Percentiles rank a stretch among this genome's conserved stretches.
These are phyloP conservation scores for Phorcus lineatus DNA, from an alignment of 2,888 invertebrate species.

Conservation along the genomic window DNA sequence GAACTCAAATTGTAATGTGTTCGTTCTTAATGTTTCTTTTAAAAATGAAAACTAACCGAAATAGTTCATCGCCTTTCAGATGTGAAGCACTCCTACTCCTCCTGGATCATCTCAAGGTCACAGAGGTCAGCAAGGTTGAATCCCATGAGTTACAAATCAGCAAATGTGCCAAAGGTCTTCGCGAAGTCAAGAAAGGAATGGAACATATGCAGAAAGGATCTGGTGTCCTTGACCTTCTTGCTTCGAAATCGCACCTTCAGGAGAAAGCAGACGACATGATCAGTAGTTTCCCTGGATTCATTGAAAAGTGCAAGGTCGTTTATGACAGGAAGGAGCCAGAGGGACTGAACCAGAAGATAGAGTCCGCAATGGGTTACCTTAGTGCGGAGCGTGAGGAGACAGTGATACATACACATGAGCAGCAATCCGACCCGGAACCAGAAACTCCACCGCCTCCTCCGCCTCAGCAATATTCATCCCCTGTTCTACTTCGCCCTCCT, in stretches of 20 bases:
- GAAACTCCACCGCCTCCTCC: background rate
- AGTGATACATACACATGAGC: background rate
- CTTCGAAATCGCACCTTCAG: background rate
- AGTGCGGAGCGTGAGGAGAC: background rate
- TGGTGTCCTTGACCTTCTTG: background rate
- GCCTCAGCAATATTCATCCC: background rate
- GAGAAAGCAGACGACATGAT: conserved; percentile 2
- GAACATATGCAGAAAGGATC: background rate
- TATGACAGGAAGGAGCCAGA: background rate
- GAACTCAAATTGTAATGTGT: background rate
- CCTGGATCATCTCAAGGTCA: conserved; percentile 12
- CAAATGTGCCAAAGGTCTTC: background rate
- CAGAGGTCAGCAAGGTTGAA: conserved; percentile 1
- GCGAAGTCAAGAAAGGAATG: background rate
- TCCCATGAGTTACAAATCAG: background rate
- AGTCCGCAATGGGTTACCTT: background rate
- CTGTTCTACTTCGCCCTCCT: background rate
- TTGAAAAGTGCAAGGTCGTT: conserved; percentile 9
- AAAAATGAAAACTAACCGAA: background rate
- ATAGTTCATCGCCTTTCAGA: background rate
- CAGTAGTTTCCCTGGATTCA: background rate
- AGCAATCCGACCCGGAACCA: background rate
- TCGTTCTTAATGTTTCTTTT: background rate
- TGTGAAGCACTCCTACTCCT: background rate
- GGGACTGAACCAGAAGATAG: background rate